Conservation (phyloP, 2,797 vertebrate species). For the Myotis findleyi region DNA sequence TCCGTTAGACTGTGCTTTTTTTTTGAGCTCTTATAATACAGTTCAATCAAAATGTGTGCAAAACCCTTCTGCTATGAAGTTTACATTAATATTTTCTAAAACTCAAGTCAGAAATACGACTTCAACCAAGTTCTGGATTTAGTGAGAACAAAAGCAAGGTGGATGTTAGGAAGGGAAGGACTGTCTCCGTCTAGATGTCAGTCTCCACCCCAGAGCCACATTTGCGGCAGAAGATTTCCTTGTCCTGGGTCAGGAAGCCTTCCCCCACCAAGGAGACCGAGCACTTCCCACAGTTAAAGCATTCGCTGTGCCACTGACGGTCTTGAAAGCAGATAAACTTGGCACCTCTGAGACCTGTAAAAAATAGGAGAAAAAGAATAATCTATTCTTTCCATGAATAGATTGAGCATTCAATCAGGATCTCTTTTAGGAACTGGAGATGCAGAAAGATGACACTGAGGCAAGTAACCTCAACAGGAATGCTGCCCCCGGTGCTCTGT, state of each 20-base stretch:
- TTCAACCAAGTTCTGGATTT: slow-evolving; percentile 62
- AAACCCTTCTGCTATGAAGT: neutral
- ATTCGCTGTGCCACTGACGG: slow-evolving; percentile 97
- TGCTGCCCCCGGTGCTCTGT: rapidly evolving
- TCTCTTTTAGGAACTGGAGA: neutral
- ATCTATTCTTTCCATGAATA: slow-evolving; percentile 19
- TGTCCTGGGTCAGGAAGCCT: slow-evolving; percentile 93
- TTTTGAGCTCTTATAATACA: slow-evolving; percentile 15
- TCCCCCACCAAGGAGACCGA: slow-evolving; percentile 92
- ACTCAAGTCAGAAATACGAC: neutral
- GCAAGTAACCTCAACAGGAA: neutral
- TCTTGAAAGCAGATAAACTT: slow-evolving; percentile 98
- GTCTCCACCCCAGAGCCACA: slow-evolving; percentile 91
- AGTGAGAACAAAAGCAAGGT: slow-evolving; percentile 64
- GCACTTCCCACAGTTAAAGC: slow-evolving; percentile 94
- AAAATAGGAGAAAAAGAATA: slow-evolving; percentile 56
- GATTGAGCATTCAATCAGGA: neutral
- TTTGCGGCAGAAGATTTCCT: slow-evolving; percentile 93
- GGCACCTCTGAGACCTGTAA: slow-evolving; percentile 92
- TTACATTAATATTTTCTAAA: slow-evolving; percentile 42
- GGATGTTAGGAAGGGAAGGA: neutral
- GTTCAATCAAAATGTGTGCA: neutral
- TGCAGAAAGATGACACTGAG: neutral
- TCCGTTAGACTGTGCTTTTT: neutral
- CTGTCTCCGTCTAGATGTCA: slow-evolving; percentile 29